Evolutionary conservation across 2,113 vertebrate species (phyloP), one percentile per base, ranked within the genome.

Genomic region (Laterallus jamaicensis): DNA sequence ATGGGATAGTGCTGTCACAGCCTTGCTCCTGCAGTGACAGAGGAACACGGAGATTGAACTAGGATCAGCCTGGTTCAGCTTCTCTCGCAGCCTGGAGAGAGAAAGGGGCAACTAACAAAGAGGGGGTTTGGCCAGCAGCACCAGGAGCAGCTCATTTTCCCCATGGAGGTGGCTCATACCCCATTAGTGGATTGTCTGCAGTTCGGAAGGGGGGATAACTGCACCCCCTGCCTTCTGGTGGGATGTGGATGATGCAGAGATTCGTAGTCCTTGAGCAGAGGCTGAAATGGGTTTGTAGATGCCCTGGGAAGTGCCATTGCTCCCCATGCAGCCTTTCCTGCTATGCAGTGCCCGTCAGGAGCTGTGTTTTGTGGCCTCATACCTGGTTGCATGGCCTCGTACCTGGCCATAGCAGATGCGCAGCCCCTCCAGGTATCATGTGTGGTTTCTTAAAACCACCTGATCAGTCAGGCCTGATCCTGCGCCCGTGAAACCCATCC

Each of bases 401-500:
- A 31, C n/a, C 26, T 37, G 77, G 5, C 56, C 37, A 15, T 60
- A 89, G 77, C 0, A 0, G 8, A 13, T 20, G 13, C 0, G 0
- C 21, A 35, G 24, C 42, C 54, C 70, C 50, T 60, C 50, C 47
- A 52, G 49, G 42, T 62, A 58, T 1, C 2, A 19, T 0, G 17
- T 39, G 52, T 25, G 31, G n/a, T 35, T 52, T 47, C 70, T 71
- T 50, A 25, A 88, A 93, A 37, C 58, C 71, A 82, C 73, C 63
- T 69, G 82, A 83, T 74, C 64, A 39, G 25, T 59, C 59, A 58
- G 59, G 70, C 76, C 80, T 18, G 29, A 66, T 79, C 73, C 88
- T 69, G 82, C 0, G 3, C 87, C 76, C 44, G 58, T 29, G 42
- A 73, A 94, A 59, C 52, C 55, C 63, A 52, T 44, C 66, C 8